Evolutionary conservation across 1,140 invertebrate genomes (phyloP).

Genomic region (Parapsyche elsis): DNA sequence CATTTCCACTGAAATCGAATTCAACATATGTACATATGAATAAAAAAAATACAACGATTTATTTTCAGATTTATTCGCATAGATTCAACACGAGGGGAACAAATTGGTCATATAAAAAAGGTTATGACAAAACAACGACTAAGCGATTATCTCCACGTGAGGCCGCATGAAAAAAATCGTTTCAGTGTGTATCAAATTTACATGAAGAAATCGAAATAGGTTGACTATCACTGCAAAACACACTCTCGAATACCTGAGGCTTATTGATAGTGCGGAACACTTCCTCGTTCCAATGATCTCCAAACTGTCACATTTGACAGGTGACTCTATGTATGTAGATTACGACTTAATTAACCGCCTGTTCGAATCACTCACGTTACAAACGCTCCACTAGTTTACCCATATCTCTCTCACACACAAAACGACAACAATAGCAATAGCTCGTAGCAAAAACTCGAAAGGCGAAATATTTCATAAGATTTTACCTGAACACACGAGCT

Average conservation of each 20-base stretch:
- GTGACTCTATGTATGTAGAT: not conserved
- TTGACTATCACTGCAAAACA: not conserved
- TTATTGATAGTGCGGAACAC: no score
- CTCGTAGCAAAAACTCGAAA: no score
- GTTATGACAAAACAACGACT: not conserved
- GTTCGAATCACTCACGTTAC: not conserved
- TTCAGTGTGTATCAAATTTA: no score
- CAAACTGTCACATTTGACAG: not conserved
- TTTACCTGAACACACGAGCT: no score
- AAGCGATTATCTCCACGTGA: not conserved
- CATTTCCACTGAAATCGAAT: no score
- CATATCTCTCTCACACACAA: no score
- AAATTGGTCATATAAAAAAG: constrained; percentile 9
- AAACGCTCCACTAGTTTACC: no score
- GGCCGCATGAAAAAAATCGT: not conserved
- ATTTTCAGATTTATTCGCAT: not conserved
- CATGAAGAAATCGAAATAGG: not conserved
- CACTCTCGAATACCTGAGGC: not conserved
- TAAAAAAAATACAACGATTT: no score
- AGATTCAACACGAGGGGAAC: not conserved
- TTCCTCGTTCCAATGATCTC: not conserved
- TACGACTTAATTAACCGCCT: constrained; percentile 9
- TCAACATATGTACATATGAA: no score
- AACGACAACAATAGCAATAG: no score
- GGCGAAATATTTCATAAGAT: no score